Percentiles rank a stretch among this genome's conserved stretches.
These are phyloP conservation scores for Oncorhynchus mykiss DNA, from an alignment of 2,113 vertebrate genomes.

Conservation along the genomic window DNA sequence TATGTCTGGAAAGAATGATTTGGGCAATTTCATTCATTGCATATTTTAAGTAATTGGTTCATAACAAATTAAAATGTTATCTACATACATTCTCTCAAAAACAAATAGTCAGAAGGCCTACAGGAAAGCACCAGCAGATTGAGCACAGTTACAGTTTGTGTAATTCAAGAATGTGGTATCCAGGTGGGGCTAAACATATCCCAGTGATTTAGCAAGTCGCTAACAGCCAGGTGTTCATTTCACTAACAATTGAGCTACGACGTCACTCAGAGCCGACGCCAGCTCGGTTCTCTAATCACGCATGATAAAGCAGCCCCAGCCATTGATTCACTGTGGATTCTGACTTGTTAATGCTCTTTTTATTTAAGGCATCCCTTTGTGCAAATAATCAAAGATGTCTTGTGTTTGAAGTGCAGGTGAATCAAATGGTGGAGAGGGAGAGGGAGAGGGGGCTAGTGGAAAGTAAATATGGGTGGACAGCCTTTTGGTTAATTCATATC, in stretches of 20 bases:
- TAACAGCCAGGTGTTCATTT: slow-evolving; percentile 80
- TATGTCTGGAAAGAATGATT: neutral
- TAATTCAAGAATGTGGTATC: slow-evolving; percentile 26
- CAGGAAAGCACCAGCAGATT: neutral
- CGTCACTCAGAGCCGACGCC: slow-evolving; percentile 60
- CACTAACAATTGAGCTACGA: slow-evolving; percentile 72
- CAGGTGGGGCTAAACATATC: slow-evolving; percentile 57
- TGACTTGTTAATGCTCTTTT: slow-evolving; percentile 78
- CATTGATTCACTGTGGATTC: slow-evolving; percentile 53
- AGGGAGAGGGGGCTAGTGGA: neutral
- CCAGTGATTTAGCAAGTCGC: slow-evolving; percentile 68
- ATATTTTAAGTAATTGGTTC: too few relatives aligned
- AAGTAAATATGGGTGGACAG: neutral
- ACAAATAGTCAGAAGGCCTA: neutral
- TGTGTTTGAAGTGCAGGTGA: slow-evolving; percentile 69
- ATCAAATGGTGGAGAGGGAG: slow-evolving; percentile 43
- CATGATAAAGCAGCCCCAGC: slow-evolving; percentile 55
- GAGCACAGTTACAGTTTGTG: slow-evolving; percentile 31
- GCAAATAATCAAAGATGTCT: slow-evolving; percentile 67
- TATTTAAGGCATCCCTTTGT: slow-evolving; percentile 77
- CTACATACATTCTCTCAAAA: too few relatives aligned
- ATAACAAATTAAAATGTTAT: too few relatives aligned
- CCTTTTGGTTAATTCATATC: too few relatives aligned
- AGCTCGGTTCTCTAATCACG: slow-evolving; percentile 59
- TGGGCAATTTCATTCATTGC: too few relatives aligned